phyloP scores from a whole-genome alignment of 2,888 invertebrate species.

The Parnassius orleans region DNA sequence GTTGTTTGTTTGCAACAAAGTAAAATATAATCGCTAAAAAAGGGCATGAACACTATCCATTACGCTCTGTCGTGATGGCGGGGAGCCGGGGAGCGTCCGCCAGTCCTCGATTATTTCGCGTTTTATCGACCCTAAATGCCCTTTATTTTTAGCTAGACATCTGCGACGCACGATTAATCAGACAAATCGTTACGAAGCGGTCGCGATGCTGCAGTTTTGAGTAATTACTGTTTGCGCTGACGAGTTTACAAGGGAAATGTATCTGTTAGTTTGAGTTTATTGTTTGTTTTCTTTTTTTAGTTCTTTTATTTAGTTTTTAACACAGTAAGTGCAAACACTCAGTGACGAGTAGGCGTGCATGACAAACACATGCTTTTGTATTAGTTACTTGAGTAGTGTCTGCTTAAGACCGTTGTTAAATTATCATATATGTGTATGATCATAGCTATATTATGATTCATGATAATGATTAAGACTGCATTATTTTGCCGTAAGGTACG shows the following conservation, averaged over 20 bases:
- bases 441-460: no score
- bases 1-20: constrained; percentile 23
- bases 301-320: no score
- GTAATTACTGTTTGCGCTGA: constrained; percentile 26
- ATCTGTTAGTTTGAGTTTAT: neutral
- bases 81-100: constrained; percentile 33
- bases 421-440: no score
- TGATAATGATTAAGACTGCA: no score
- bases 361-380: no score
- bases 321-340: no score
- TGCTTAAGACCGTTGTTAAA: no score
- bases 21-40: constrained; percentile 35
- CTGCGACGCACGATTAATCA: constrained; percentile 49
- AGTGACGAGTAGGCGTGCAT: no score
- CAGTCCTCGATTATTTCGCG: constrained; percentile 38
- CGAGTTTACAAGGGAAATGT: constrained; percentile 5
- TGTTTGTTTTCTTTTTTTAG: neutral
- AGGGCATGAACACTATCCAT: constrained; percentile 53
- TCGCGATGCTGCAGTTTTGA: constrained; percentile 28
- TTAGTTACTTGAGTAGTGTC: no score
- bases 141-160: constrained; percentile 51
- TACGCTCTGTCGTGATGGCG: constrained; percentile 34
- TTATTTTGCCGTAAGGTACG: no score
- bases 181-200: constrained; percentile 38
- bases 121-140: constrained; percentile 39